These are phyloP conservation scores for Spinibarbus caldwelli DNA, from an alignment of 2,797 vertebrate species.

Conservation along the genomic window DNA sequence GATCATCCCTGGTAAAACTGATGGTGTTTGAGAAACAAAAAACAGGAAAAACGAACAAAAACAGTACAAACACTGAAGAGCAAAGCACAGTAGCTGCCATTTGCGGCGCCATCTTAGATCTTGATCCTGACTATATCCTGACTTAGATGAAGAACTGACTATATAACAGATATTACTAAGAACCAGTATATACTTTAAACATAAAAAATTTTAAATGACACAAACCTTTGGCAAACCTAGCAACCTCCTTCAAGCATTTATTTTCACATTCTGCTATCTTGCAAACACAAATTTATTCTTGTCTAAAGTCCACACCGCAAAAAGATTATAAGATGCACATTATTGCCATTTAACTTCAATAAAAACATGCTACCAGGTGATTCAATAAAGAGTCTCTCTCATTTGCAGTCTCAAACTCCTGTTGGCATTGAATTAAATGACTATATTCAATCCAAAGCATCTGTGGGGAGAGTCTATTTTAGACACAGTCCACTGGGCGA, in stretches of 20 bases:
- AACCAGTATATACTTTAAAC: background rate
- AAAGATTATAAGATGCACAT: background rate
- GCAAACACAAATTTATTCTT: background rate
- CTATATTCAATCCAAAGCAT: conserved; percentile 15
- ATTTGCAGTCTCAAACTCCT: conserved; percentile 1
- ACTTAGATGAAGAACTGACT: too few relatives aligned
- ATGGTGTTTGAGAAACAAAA: too few relatives aligned
- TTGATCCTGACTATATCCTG: too few relatives aligned
- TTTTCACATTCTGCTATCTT: background rate
- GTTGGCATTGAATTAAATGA: conserved; percentile 19
- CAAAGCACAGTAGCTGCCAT: too few relatives aligned
- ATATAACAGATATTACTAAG: background rate
- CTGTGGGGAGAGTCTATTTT: conserved; percentile 18
- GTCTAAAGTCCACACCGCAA: background rate
- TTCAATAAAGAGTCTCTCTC: background rate
- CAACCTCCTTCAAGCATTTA: background rate
- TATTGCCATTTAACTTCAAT: background rate
- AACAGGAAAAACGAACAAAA: too few relatives aligned
- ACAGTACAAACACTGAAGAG: too few relatives aligned
- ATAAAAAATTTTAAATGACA: background rate
- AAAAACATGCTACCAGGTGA: background rate
- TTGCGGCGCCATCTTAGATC: too few relatives aligned
- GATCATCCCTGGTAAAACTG: too few relatives aligned
- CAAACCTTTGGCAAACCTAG: background rate
- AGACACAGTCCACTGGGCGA: conserved; percentile 6